Base-by-base conservation (phyloP, 64 coral and sea anemone genomes). In the Acropora tenuis region DNA sequence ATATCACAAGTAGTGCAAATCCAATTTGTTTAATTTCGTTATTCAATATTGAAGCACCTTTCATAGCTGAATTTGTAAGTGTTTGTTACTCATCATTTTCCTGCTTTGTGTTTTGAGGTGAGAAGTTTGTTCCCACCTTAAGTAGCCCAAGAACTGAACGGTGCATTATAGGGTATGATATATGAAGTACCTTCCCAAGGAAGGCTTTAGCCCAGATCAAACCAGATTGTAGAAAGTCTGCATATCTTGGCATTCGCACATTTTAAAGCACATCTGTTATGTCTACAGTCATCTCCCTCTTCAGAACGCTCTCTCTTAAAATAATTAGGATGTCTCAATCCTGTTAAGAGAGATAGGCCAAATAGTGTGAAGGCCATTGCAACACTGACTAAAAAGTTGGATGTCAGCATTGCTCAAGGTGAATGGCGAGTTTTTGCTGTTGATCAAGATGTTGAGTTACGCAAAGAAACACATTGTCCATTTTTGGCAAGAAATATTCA, bases 281-380 rank as follows among this genome's bases (percentile, higher is more conserved):
- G 47, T 90, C 48, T 92, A 72, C 74, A 80, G 83, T 86, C 73
- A 80, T 86, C 72, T 92, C 50, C 90, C 83, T 87, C 90, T 92
- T 59, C 90, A 92, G 74, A 92, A 92, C 86, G 76, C 74, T 65
- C 75, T 92, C 47, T 92, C n/a, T n/a, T 92, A 61, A 92, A 89
- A 77, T 78, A 77, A 42, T 87, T 89, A 20, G 78, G 92, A 80
- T 94, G 86, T 67, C 87, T 94, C 8, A 94, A 90, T 63, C 88
- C 80, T 41, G 50, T 94, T 18, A 94, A 94, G 87, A 94, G 87
- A 94, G 57, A 80, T 71, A 89, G 83, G 87, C 52, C 79, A 65
- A 69, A 58, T 52, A 69, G 73, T 94, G 71, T 55, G 17, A 90
- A 94, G 75, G 49, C 87, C 60, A 72, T 20, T 72, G 69, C 92